Percentiles rank a stretch among this genome's conserved stretches.
Evolutionary conservation across 2,888 invertebrate genomes (phyloP).

Genomic region (Limenitis camilla): DNA sequence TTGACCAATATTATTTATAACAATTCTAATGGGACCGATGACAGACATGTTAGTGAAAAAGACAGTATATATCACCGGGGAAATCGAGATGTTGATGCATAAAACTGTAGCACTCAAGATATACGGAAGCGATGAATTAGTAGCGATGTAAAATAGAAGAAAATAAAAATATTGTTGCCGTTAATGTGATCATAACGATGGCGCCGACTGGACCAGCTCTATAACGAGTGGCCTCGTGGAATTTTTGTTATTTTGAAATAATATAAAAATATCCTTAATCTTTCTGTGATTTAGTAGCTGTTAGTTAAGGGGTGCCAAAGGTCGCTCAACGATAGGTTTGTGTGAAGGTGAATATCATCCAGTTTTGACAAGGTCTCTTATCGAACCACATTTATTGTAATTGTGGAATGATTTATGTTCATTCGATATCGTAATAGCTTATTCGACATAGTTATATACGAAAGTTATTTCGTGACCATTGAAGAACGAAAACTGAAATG

Average conservation of each 20-base stretch:
- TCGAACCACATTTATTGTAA: slow-evolving; percentile 40
- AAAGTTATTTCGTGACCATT: too few relatives aligned
- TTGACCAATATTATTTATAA: slow-evolving; percentile 30
- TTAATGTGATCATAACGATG: slow-evolving; percentile 15
- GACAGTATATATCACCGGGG: not conserved
- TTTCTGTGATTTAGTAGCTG: slow-evolving; percentile 41
- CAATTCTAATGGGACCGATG: slow-evolving; percentile 9
- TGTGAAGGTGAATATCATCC: slow-evolving; percentile 51
- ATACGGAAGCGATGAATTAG: slow-evolving; percentile 14
- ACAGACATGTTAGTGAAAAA: slow-evolving; percentile 9
- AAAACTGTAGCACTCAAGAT: not conserved
- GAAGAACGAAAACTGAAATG: too few relatives aligned
- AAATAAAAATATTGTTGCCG: slow-evolving; percentile 15
- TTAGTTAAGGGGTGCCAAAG: slow-evolving; percentile 45
- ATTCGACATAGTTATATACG: too few relatives aligned
- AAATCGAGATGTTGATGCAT: slow-evolving; percentile 2
- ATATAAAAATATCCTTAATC: slow-evolving; percentile 41
- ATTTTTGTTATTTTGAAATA: slow-evolving; percentile 35
- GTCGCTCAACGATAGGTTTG: slow-evolving; percentile 39
- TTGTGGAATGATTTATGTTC: slow-evolving; percentile 17
- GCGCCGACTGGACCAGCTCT: slow-evolving; percentile 4
- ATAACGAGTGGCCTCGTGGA: slow-evolving; percentile 26
- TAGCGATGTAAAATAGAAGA: slow-evolving; percentile 9
- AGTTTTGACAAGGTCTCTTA: slow-evolving; percentile 36
- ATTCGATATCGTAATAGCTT: too few relatives aligned